Conservation (phyloP, 2,888 invertebrate genomes). For the Taenaris catops region DNA sequence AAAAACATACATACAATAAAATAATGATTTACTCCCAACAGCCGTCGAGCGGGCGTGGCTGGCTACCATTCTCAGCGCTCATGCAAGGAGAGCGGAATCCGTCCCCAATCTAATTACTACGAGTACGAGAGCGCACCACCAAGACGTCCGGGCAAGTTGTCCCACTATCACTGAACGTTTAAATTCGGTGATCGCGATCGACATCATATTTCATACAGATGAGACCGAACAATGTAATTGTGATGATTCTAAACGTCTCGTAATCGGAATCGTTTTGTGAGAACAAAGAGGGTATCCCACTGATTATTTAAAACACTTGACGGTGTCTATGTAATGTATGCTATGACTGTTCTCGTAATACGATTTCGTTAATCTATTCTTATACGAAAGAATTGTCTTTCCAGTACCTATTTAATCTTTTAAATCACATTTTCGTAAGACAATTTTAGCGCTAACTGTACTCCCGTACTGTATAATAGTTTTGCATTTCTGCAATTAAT, state of each 20-base stretch:
- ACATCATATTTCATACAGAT: conserved; percentile 7
- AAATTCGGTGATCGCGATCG: neutral
- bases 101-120: conserved; percentile 91
- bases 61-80: conserved; percentile 82
- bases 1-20: no score
- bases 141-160: conserved; percentile 60
- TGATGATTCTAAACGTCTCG: neutral
- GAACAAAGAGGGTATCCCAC: neutral
- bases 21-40: conserved; percentile 29
- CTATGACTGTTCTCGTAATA: no score
- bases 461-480: no score
- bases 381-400: no score
- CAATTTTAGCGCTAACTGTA: no score
- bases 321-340: no score
- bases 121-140: conserved; percentile 89
- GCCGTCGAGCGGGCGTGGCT: conserved; percentile 59
- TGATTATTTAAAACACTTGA: no score
- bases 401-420: no score
- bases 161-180: conserved; percentile 68
- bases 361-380: no score
- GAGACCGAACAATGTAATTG: neutral
- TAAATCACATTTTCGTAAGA: no score
- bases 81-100: conserved; percentile 72
- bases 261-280: conserved; percentile 4
- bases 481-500: no score